Conservation (phyloP, 92 coral and sea anemone species). For the Pocillopora meandrina region DNA sequence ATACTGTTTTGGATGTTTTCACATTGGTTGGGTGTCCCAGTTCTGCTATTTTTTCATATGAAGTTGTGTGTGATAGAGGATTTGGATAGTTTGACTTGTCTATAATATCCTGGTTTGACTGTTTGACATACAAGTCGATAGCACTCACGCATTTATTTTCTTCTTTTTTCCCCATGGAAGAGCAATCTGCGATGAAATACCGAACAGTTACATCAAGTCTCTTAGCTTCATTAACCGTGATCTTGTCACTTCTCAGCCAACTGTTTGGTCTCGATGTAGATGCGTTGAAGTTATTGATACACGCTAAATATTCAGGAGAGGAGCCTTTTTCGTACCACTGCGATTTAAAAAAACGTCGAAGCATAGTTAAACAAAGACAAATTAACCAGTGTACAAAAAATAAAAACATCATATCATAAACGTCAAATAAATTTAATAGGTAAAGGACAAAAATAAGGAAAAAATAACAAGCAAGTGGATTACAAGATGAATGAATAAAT, state of each 20-base stretch:
- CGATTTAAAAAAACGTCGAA: neutral
- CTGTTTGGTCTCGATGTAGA: no score
- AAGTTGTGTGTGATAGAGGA: slow-evolving; percentile 24
- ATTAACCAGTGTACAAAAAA: neutral
- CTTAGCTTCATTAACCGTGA: slow-evolving; percentile 49
- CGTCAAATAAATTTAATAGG: no score
- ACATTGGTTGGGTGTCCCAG: slow-evolving; percentile 15
- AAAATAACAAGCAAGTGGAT: no score
- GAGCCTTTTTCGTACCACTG: slow-evolving; percentile 17
- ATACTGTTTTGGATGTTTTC: neutral
- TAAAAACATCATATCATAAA: no score
- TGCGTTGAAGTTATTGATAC: neutral
- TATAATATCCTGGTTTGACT: slow-evolving; percentile 19
- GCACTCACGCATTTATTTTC: slow-evolving; percentile 11
- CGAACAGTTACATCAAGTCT: slow-evolving; percentile 42
- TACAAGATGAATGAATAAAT: no score
- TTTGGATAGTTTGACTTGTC: slow-evolving; percentile 30
- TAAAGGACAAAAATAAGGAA: no score
- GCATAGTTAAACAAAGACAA: neutral
- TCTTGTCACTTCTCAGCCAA: slow-evolving; percentile 58
- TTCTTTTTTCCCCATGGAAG: no score
- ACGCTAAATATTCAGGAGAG: neutral
- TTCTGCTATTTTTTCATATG: slow-evolving; percentile 17
- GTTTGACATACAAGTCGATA: slow-evolving; percentile 51
- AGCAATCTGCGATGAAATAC: slow-evolving; percentile 13